A percentile compares a stretch with the other conserved stretches of the same genome.
Evolutionary conservation across 2,888 invertebrate genomes (phyloP).

Genomic region (Ichneumon xanthorius): DNA sequence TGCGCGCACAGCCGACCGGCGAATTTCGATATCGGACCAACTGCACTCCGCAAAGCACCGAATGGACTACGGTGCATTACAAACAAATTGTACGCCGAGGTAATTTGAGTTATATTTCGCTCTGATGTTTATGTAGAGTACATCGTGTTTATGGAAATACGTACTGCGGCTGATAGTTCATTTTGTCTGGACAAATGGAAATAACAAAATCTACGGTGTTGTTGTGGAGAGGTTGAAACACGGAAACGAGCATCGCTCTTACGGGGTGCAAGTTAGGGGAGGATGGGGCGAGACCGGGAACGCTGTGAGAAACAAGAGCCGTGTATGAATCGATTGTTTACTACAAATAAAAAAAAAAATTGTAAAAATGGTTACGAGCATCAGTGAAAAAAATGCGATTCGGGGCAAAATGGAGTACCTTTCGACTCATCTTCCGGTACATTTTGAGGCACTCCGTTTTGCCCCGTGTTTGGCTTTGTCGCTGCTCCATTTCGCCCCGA

Average conservation of each 20-base stretch:
- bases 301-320: too few species aligned
- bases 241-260: background rate
- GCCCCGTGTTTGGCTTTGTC: too few species aligned
- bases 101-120: background rate
- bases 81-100: background rate
- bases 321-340: too few species aligned
- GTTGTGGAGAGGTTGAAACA: background rate
- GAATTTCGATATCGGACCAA: background rate
- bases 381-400: too few species aligned
- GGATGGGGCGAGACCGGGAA: too few species aligned
- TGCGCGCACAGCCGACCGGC: background rate
- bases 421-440: too few species aligned
- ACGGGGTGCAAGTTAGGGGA: background rate
- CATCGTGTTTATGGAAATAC: background rate
- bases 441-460: too few species aligned
- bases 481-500: too few species aligned
- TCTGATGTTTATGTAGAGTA: slow-evolving; percentile 2
- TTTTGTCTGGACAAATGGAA: background rate
- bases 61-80: background rate
- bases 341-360: too few species aligned
- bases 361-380: too few species aligned
- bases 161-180: background rate
- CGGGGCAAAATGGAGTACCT: too few species aligned
- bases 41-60: background rate
- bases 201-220: background rate